A percentile compares a stretch with the other conserved stretches of the same genome.
These are phyloP conservation scores for Sarcophaga variegata DNA, from an alignment of 2,888 invertebrate species.

Conservation along the genomic window DNA sequence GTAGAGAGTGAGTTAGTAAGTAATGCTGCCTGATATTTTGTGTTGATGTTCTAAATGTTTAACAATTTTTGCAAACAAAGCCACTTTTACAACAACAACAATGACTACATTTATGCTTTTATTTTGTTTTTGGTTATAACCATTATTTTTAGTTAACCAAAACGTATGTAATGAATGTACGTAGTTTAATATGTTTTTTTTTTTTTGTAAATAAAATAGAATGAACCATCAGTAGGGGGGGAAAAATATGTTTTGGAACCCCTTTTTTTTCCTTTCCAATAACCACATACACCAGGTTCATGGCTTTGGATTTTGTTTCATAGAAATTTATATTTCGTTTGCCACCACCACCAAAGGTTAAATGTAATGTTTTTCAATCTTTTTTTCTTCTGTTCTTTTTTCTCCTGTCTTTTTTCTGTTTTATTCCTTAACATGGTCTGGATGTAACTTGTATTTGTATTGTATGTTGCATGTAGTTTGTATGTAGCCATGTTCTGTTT, in stretches of 20 bases:
- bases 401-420: constrained; percentile 28
- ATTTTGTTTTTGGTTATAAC: constrained; percentile 4
- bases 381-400: constrained; percentile 22
- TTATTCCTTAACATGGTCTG: constrained; percentile 51
- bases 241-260: constrained; percentile 5
- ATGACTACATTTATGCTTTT: background rate
- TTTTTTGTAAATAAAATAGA: constrained; percentile 38
- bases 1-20: background rate
- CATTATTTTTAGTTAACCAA: constrained; percentile 13
- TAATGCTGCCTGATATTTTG: constrained; percentile 52
- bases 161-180: too few relatives aligned
- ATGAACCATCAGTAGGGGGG: background rate
- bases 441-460: constrained; percentile 56
- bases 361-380: constrained; percentile 57
- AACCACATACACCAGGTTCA: constrained; percentile 22
- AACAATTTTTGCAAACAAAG: constrained; percentile 68
- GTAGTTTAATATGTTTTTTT: too few relatives aligned
- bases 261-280: background rate
- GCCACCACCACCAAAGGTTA: constrained; percentile 68
- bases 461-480: constrained; percentile 23
- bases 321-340: constrained; percentile 21
- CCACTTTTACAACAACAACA: constrained; percentile 62
- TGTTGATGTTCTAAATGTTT: constrained; percentile 68
- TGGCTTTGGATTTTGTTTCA: constrained; percentile 47
- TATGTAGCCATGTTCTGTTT: background rate